Percentiles rank a stretch among this genome's conserved stretches.
These are phyloP conservation scores for Troides helena DNA, from an alignment of 2,888 invertebrate genomes.

Conservation along the genomic window DNA sequence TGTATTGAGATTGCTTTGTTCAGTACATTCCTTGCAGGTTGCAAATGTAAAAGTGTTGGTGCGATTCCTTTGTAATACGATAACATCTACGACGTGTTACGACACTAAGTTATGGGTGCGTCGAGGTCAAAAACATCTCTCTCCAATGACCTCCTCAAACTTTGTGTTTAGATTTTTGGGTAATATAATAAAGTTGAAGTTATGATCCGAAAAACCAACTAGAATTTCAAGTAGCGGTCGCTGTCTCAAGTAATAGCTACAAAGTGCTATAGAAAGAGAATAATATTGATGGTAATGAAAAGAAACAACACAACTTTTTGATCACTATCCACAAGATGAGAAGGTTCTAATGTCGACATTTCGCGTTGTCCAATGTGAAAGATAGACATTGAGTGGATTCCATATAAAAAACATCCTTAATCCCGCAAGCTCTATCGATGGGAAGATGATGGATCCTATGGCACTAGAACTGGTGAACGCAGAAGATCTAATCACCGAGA, in stretches of 20 bases:
- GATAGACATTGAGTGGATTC: background rate
- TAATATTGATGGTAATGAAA: background rate
- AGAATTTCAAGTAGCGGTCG: background rate
- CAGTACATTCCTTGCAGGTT: background rate
- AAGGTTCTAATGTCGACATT: background rate
- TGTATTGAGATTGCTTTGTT: background rate
- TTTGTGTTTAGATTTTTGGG: background rate
- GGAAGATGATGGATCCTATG: background rate
- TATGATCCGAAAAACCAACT: background rate
- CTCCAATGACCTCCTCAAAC: background rate
- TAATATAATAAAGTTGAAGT: background rate
- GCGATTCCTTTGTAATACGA: too few species aligned
- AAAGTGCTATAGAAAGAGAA: background rate
- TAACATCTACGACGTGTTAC: background rate
- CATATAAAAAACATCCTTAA: background rate
- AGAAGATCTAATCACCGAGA: slow-evolving; percentile 1
- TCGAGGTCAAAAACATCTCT: too few species aligned
- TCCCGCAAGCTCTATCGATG: background rate
- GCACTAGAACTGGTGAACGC: slow-evolving; percentile 9
- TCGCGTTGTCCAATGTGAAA: background rate
- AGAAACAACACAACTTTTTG: background rate
- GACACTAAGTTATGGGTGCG: background rate
- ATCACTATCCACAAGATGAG: background rate
- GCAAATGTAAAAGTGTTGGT: background rate
- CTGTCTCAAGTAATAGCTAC: background rate